Evolutionary conservation across 64 coral and sea anemone genomes (phyloP).

Genomic region (Actinia equina): DNA sequence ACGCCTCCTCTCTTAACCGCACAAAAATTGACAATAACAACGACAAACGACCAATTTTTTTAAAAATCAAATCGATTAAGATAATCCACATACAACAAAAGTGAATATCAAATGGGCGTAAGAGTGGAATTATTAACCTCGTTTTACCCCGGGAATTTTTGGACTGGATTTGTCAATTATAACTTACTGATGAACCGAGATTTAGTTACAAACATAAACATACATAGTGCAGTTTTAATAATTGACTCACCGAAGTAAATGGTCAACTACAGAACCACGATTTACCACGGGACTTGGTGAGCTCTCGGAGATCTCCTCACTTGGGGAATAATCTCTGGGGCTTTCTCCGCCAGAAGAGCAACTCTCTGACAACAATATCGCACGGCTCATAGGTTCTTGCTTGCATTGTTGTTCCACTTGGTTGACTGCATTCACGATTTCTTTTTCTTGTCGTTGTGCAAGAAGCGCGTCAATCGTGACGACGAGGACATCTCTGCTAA

Average conservation of each 20-base stretch:
- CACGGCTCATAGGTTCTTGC: constrained; percentile 10
- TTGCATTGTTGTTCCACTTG: constrained; percentile 38
- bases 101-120: not conserved
- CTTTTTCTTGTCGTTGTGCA: constrained; percentile 20
- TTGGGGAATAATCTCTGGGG: constrained; percentile 3
- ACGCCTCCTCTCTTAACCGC: not conserved
- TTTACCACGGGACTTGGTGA: constrained; percentile 2
- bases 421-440: not conserved
- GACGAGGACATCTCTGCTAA: constrained; percentile 63
- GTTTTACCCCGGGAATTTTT: not conserved
- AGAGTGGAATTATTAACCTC: not conserved
- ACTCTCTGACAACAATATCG: constrained; percentile 18
- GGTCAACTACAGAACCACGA: constrained; percentile 43
- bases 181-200: not conserved
- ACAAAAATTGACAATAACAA: not conserved
- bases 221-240: not conserved
- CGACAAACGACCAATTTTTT: not conserved
- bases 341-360: constrained; percentile 37
- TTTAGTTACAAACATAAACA: not conserved
- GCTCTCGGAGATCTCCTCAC: not conserved
- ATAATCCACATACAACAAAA: not conserved
- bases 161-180: not conserved
- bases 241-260: constrained; percentile 59
- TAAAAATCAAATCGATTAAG: not conserved
- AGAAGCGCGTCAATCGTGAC: constrained; percentile 41